Base-by-base conservation (phyloP, 1,140 invertebrate species). In the Lithobius niger region DNA sequence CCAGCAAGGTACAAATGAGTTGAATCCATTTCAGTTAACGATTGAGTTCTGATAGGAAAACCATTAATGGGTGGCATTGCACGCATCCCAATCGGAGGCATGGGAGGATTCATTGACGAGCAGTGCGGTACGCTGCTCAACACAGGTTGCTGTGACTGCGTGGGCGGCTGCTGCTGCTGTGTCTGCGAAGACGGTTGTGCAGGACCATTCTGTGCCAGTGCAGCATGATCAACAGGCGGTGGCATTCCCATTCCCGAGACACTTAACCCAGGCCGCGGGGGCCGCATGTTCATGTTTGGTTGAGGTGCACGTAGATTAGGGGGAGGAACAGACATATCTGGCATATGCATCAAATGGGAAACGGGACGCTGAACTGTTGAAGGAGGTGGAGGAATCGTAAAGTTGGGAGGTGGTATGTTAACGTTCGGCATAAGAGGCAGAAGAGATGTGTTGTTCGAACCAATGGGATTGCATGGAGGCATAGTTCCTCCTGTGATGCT, bases 261-360 rank as follows among this genome's bases (percentile, higher is more conserved):
- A 36, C n/a, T 36, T 36, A 36, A 36, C 6, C n/a, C n/a, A 36
- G 31, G n/a, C 31, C 6, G 6, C 31, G 31, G 31, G n/a, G n/a
- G 31, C 6, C 6, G 31, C 6, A 36, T 36, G 31, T n/a, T n/a
- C 6, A 36, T 36, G 31, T 45, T 45, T 6, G 43, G 43, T 25
- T 22, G 27, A 21, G 22, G 48, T 25, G 16, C 48, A 25, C 48
- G 43, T 44, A 61, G 55, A 57, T 59, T 56, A 49, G 58, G 59
- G 28, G 59, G 60, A 50, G 57, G 59, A 54, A 60, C 52, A 27
- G 57, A 55, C 2, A 57, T 42, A 62, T 62, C 47, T 19, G 60
- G 61, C 27, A 59, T 16, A 4, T 60, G 56, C 57, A 54, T 54
- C 15, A 48, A 53, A 45, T 54, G 56, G 53, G 51, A 47, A 51